Base-by-base conservation (phyloP, 2,797 vertebrate species). In the Acanthopagrus latus region DNA sequence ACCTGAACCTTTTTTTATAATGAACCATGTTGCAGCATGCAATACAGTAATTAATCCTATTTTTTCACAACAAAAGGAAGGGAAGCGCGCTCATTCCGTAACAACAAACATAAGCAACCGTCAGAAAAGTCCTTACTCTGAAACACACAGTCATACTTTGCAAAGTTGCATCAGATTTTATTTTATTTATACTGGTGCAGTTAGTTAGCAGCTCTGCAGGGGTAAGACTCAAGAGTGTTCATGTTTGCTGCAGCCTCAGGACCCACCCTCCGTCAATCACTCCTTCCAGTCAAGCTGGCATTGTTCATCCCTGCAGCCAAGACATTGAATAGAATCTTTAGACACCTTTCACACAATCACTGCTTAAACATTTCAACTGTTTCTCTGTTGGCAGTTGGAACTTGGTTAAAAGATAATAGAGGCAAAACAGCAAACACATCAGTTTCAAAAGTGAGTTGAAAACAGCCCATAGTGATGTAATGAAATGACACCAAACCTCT, bases 161-260 rank as follows among this genome's bases (percentile, higher is more conserved):
- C 51, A 59, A 70, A 75, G 57, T 67, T 80, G 47, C 73, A n/a
- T 70, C 54, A 50, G 65, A 57, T 38, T 76, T 59, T 7, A 48
- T 71, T 82, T 75, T 2, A 54, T 76, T 74, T 44, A 44, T 64
- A 59, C 68, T 21, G 59, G 70, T 74, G 27, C 20, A 63, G 65
- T 73, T 64, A 62, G 82, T 80, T 62, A 62, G 23, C 38, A 60
- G 62, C 38, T 75, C 38, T 67, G 60, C 64, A 29, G 50, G 41
- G 55, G 46, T 73, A 1, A 63, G 47, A 85, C 43, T 11, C n/a
- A 65, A 57, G 43, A 16, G 29, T 70, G 11, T 74, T 70, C 16
- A 56, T 76, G 76, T 63, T 51, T 41, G 12, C 56, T 14, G 27
- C 29, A 48, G 64, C 67, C 56, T 56, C 27, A 20, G 8, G 60